Base-by-base conservation (phyloP, 2,888 invertebrate species). In the Disparrhopalites patrizii region DNA sequence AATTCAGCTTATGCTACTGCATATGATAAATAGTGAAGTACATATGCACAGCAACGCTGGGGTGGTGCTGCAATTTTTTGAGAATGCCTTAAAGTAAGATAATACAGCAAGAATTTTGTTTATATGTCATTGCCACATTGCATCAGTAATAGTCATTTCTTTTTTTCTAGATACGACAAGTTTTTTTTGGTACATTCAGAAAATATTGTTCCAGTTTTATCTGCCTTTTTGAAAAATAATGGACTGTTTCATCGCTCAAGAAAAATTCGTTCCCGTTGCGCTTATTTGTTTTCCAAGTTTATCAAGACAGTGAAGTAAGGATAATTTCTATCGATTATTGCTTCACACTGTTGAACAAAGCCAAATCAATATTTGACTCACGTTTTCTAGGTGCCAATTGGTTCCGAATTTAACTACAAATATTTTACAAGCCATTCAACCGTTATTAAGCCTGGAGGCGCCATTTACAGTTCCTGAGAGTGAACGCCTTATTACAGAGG, bases 241-340 rank as follows among this genome's bases (percentile, higher is more conserved):
- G 83, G 84, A 1, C 77, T 84, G 66, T 79, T 80, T 54, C 81
- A 82, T 72, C 64, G 71, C 1, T 78, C 78, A 62, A 76, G 78
- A 4, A 81, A 81, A 75, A 82, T 84, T 4, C 77, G 83, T 54
- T 83, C 83, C 62, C 76, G 84, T 18, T 79, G 81, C 40, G 80
- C 83, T 10, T 84, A 84, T 75, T 78, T 85, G 2, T 84, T 85
- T 75, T 82, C 82, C 8, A 78, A 83, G 66, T 83, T 84, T 75
- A 80, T 83, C 43, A 83, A 83, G 75, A 79, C 80, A 65, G 78
- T 83, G 33, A 83, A 81, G 81, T 82, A 78, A 76, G 80, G 72
- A 4, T 33, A 40, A 51, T 64, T n/a, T 18, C 7, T 28, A 33
- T 18, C 2, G 3, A 23, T 55, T 25, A 56, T 18, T 47, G n/a